phyloP scores from a whole-genome alignment of 2,113 vertebrate species.

The Lophotis ruficrista region DNA sequence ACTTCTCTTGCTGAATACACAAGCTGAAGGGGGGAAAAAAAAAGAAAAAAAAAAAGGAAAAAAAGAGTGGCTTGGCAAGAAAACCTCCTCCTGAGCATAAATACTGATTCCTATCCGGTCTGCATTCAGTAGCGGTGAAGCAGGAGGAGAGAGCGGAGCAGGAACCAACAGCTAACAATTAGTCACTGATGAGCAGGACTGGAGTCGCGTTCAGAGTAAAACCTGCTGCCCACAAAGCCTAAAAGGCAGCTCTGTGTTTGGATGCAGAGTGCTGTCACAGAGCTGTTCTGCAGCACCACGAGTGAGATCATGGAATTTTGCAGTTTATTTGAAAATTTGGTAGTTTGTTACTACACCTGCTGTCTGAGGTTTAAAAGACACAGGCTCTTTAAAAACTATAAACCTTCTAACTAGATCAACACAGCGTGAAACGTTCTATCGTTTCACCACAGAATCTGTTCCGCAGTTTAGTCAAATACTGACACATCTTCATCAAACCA shows the following conservation, averaged over 20 bases:
- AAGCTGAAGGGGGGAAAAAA: background rate
- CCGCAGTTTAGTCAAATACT: slow-evolving; percentile 14
- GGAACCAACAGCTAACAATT: background rate
- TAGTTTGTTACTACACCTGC: slow-evolving; percentile 77
- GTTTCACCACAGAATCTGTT: background rate
- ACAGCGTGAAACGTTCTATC: slow-evolving; percentile 7
- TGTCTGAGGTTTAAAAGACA: slow-evolving; percentile 67
- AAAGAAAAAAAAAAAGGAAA: no score
- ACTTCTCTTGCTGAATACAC: background rate
- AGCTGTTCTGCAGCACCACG: slow-evolving; percentile 71
- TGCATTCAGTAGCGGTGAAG: background rate
- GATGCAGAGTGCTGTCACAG: slow-evolving; percentile 72
- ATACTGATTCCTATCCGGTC: background rate
- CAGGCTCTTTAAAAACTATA: slow-evolving; percentile 64
- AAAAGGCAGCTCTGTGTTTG: slow-evolving; percentile 65
- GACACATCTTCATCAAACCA: slow-evolving; percentile 46
- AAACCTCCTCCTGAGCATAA: background rate
- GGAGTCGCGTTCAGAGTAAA: background rate
- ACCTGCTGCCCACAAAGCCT: background rate
- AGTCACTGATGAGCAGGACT: background rate
- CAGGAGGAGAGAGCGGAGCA: background rate
- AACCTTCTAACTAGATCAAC: slow-evolving; percentile 56
- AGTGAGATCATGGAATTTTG: slow-evolving; percentile 80
- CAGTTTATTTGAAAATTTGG: slow-evolving; percentile 75
- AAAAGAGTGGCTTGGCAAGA: background rate